Evolutionary conservation across 2,797 vertebrate species (phyloP), one percentile per base, ranked within the genome.

Genomic region (Premnoplex brunnescens): DNA sequence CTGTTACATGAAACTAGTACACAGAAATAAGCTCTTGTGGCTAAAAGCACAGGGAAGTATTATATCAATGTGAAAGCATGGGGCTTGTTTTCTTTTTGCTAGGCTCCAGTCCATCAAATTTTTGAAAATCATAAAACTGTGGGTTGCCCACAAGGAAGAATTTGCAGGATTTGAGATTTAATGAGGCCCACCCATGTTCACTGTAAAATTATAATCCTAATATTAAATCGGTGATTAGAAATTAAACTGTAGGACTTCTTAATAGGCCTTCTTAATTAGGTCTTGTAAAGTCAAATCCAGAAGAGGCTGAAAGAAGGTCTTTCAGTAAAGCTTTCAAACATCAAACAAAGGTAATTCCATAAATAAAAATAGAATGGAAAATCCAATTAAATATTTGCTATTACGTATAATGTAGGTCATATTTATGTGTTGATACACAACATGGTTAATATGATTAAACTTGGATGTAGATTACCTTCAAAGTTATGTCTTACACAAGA

Each of bases 221-320:
- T 82, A 79, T 76, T 95, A 87, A 79, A 82, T 82, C 52, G 74
- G 44, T 37, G 44, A 73, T 91, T 94, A 87, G 32, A 87, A 91
- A 75, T 8, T 1, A 56, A 91, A 85, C 22, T 52, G 43, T 79
- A 41, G 20, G 43, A 49, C 17, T 72, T 9, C 4, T 92, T 85
- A 89, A 55, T 41, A 78, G 36, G 36, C 36, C 36, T 36, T 36
- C 36, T 36, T 9, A 36, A 36, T 36, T 36, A 36, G 36, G 21
- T 52, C 41, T 34, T 81, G 16, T 49, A 73, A 89, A 87, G 34
- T 85, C 28, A 79, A 71, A 85, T 37, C 5, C 30, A 52, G 36
- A 87, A 63, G 6, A 66, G 8, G 10, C 15, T 87, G 62, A 81
- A 86, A 86, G 52, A 68, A 68, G 8, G 12, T 11, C 15, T 87